Base-by-base conservation (phyloP, 2,113 vertebrate genomes). In the Nettapus auritus region DNA sequence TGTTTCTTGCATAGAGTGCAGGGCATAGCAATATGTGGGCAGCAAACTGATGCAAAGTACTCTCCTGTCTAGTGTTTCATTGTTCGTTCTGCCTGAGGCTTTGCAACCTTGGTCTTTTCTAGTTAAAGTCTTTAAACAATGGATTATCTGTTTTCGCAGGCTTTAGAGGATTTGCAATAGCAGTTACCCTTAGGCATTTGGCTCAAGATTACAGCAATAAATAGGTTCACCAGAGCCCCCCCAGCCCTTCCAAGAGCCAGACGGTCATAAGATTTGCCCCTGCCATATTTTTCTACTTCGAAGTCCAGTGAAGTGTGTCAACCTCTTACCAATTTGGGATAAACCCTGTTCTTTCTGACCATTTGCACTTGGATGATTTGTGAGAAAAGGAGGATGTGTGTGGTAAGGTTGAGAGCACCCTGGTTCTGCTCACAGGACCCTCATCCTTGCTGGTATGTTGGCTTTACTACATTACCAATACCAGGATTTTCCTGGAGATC, bases 51-150 rank as follows among this genome's bases (percentile, higher is more conserved):
- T 90, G 88, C 67, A n/a, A 48, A 93, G 64, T 86, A 63, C 82
- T 94, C 77, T 91, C n/a, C 80, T 92, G 66, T 76, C 83, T 95
- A 44, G 36, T 70, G 63, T 95, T 96, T 73, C 70, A 38, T 89
- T 93, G 75, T 89, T 94, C 86, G 83, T 84, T 93, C 74, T 86
- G 93, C 95, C 92, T 42, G 82, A 94, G 91, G 94, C 91, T 96
- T 94, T 78, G 70, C 82, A 89, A 67, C 93, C 64, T 91, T 91
- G 60, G 91, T 87, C 88, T 90, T 92, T 94, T 94, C 92, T 88
- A 93, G 80, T 93, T 95, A 95, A 95, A 95, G 81, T 93, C 94
- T 95, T 96, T 92, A 94, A 96, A 96, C 95, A 96, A 93, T 94
- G 88, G 92, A 75, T 96, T 94, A 76, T 97, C 82, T 96, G 90